These are phyloP conservation scores for Micromys minutus DNA, from an alignment of 2,113 vertebrate genomes.

Conservation along the genomic window DNA sequence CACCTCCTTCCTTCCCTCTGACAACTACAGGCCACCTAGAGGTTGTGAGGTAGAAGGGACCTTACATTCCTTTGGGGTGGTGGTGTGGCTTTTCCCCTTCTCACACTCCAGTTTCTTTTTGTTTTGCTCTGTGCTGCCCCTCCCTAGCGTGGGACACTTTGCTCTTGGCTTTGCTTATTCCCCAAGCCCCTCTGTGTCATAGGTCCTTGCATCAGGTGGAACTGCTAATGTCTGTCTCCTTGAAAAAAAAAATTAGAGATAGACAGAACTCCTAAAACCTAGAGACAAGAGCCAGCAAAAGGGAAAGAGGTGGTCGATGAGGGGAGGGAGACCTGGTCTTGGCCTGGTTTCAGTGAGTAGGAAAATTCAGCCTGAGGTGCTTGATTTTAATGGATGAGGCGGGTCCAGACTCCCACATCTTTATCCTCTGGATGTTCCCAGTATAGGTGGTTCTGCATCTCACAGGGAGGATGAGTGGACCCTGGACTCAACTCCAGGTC, in stretches of 20 bases:
- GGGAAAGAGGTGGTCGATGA: too few relatives aligned
- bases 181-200: neutral
- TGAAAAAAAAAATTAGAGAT: neutral
- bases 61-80: too few relatives aligned
- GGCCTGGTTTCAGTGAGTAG: neutral
- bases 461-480: neutral
- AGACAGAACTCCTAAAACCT: too few relatives aligned
- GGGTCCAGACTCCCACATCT: neutral
- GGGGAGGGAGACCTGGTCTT: neutral
- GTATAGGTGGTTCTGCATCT: neutral
- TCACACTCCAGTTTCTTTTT: rapidly evolving
- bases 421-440: neutral
- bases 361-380: neutral
- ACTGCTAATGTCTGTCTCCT: rapidly evolving
- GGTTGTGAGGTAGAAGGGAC: too few relatives aligned
- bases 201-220: too few relatives aligned
- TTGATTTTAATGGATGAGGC: neutral
- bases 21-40: neutral
- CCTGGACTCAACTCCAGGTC: neutral
- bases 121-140: rapidly evolving
- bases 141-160: rapidly evolving
- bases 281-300: rapidly evolving
- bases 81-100: rapidly evolving
- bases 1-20: too few relatives aligned
- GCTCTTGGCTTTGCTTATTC: neutral